A percentile compares a stretch with the other conserved stretches of the same genome.
Evolutionary conservation across 2,797 vertebrate species (phyloP).

Genomic region (Huso huso): DNA sequence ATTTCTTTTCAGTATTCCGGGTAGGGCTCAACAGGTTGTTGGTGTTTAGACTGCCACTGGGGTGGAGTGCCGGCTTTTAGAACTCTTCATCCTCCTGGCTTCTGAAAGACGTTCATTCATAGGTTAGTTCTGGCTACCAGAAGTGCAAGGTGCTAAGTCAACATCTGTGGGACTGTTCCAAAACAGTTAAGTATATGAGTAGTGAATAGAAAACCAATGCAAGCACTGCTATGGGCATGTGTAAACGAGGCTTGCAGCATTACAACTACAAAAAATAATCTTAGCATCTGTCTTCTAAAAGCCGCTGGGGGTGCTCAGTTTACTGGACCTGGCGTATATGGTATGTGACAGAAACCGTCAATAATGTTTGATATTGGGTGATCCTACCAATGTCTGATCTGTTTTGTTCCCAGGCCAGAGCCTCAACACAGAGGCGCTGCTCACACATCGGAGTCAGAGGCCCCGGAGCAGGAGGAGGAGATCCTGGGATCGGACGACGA

Average conservation of each 20-base stretch:
- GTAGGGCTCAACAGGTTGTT: no score
- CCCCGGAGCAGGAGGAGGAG: conserved; percentile 78
- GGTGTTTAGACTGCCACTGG: no score
- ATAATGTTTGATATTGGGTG: neutral
- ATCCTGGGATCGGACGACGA: conserved; percentile 94
- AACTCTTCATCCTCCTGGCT: no score
- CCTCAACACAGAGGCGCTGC: conserved; percentile 70
- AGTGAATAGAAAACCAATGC: no score
- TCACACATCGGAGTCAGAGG: conserved; percentile 70
- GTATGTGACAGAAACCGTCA: no score
- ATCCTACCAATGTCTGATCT: conserved; percentile 2
- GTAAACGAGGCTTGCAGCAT: neutral
- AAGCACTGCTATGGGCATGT: neutral
- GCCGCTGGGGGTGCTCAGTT: conserved; percentile 22
- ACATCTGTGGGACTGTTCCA: no score
- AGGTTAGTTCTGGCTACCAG: no score
- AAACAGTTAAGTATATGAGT: no score
- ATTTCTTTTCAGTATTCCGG: no score
- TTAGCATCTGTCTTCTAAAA: conserved; percentile 23
- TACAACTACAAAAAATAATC: conserved; percentile 18
- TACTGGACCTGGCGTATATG: conserved; percentile 7
- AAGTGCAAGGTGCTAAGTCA: no score
- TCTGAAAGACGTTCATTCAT: no score
- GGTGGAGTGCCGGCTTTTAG: no score
- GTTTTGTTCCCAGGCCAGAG: conserved; percentile 68